A percentile compares a stretch with the other conserved stretches of the same genome.
Conservation (phyloP, 2,797 vertebrate species). For the Pipistrellus kuhlii region DNA sequence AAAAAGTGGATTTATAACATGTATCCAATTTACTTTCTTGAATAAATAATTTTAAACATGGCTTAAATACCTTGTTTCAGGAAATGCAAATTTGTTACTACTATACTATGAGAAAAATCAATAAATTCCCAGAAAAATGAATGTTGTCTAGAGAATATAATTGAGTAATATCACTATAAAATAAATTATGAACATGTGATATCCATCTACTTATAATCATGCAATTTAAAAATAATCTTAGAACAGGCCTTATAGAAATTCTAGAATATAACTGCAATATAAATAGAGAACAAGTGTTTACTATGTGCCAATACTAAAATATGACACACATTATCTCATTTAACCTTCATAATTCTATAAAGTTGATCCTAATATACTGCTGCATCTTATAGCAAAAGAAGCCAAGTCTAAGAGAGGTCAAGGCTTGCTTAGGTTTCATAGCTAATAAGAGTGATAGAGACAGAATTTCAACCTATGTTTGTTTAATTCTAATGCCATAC, state of each 20-base stretch:
- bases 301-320: conserved; percentile 4
- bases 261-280: neutral
- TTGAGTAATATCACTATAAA: conserved; percentile 8
- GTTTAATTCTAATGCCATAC: neutral
- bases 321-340: neutral
- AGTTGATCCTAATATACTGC: neutral
- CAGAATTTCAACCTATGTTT: neutral
- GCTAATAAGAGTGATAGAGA: neutral
- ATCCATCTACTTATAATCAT: neutral
- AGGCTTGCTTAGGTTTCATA: neutral
- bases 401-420: neutral
- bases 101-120: neutral
- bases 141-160: neutral
- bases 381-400: neutral
- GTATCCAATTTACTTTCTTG: neutral
- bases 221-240: neutral
- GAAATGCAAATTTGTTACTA: conserved; percentile 49
- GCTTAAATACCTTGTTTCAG: conserved; percentile 52
- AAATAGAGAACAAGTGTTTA: neutral
- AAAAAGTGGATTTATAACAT: conserved; percentile 34
- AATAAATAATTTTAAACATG: conserved; percentile 33
- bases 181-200: neutral
- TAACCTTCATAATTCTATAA: conserved; percentile 12
- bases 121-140: conserved; percentile 26
- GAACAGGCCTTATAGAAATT: conserved; percentile 22